These are phyloP conservation scores for Mayetiola destructor DNA, from an alignment of 2,888 invertebrate species.

Conservation along the genomic window DNA sequence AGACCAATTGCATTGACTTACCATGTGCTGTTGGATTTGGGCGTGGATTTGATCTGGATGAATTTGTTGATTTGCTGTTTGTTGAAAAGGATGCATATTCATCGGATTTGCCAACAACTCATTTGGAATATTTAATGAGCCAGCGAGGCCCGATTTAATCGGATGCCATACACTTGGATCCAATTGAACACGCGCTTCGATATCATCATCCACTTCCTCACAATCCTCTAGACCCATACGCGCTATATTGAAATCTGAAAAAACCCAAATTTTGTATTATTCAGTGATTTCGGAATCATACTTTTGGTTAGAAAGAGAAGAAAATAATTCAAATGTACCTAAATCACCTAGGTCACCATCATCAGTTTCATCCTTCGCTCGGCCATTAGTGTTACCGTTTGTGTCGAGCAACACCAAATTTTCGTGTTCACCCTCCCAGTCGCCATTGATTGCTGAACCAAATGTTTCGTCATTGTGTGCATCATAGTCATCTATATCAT, in stretches of 20 bases:
- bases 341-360: slow-evolving; percentile 30
- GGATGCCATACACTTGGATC: slow-evolving; percentile 40
- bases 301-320: neutral
- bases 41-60: neutral
- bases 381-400: slow-evolving; percentile 21
- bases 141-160: neutral
- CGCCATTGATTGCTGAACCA: slow-evolving; percentile 58
- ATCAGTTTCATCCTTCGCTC: slow-evolving; percentile 19
- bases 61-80: neutral
- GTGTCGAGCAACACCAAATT: slow-evolving; percentile 47
- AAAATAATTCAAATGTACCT: slow-evolving; percentile 12
- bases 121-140: neutral
- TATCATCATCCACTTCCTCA: slow-evolving; percentile 29
- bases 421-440: slow-evolving; percentile 62
- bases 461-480: slow-evolving; percentile 88
- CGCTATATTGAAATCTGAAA: slow-evolving; percentile 29
- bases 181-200: slow-evolving; percentile 27
- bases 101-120: slow-evolving; percentile 23
- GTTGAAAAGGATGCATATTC: slow-evolving; percentile 17
- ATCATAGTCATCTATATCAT: slow-evolving; percentile 73
- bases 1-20: neutral
- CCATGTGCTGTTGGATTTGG: neutral
- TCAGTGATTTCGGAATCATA: neutral
- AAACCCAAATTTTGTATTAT: neutral
- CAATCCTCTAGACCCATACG: slow-evolving; percentile 33